phyloP scores from a whole-genome alignment of 2,113 vertebrate species.

The Delphinus delphis region DNA sequence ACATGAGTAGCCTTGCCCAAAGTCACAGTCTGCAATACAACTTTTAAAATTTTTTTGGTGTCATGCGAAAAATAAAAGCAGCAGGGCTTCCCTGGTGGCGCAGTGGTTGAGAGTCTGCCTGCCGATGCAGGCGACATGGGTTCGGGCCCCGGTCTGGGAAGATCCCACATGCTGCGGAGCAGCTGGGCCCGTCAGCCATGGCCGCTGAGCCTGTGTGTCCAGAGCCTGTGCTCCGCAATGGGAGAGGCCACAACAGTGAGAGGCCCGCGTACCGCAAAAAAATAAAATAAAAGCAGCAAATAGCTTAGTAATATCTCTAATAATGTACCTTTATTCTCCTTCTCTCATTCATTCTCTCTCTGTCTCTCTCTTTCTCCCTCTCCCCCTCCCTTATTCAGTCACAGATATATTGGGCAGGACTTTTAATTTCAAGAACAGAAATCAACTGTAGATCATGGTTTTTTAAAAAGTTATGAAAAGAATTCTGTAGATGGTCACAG shows the following conservation, averaged over 20 bases:
- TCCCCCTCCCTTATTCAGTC: neutral
- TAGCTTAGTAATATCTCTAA: neutral
- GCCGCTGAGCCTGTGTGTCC: no score
- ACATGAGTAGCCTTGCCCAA: neutral
- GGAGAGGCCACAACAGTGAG: no score
- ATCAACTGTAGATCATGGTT: neutral
- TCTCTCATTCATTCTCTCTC: neutral
- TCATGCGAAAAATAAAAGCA: neutral
- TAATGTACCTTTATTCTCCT: neutral
- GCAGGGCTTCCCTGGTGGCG: neutral
- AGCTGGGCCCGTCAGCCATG: no score
- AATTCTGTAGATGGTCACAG: neutral
- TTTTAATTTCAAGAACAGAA: neutral
- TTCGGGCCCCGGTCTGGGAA: no score
- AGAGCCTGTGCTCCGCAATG: no score
- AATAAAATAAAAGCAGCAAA: neutral
- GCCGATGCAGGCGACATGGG: no score
- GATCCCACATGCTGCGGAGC: no score
- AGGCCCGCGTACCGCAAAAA: no score
- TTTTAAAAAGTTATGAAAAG: neutral
- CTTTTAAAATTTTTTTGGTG: neutral
- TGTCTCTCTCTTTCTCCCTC: neutral
- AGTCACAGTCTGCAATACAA: neutral
- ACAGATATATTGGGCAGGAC: neutral
- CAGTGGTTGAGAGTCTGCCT: no score